These are phyloP conservation scores for Rhopalosiphum nymphaeae DNA, from an alignment of 2,888 invertebrate genomes.

Conservation along the genomic window DNA sequence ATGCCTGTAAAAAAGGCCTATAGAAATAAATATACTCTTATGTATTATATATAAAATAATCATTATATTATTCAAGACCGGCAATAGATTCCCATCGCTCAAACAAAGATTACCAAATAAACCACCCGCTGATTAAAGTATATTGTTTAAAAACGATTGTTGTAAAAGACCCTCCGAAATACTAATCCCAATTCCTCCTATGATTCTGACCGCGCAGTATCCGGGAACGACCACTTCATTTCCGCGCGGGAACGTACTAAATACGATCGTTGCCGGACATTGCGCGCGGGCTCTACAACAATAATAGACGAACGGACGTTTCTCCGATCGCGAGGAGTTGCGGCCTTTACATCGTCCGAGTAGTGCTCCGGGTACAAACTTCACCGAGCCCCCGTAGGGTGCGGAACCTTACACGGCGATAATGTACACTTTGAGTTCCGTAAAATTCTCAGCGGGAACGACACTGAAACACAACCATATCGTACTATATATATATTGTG, in stretches of 20 bases:
- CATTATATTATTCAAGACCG: neutral
- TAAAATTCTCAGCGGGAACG: slow-evolving; percentile 49
- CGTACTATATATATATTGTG: neutral
- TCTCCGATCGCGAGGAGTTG: neutral
- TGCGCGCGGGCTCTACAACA: neutral
- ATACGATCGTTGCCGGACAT: neutral
- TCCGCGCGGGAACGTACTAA: neutral
- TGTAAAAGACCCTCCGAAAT: neutral
- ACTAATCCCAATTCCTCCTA: neutral
- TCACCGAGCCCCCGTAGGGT: neutral
- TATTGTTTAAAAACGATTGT: neutral
- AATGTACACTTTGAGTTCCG: slow-evolving; percentile 32
- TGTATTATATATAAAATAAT: neutral
- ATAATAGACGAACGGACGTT: neutral
- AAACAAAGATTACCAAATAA: neutral
- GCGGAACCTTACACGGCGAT: neutral
- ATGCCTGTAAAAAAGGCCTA: neutral
- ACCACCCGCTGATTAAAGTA: neutral
- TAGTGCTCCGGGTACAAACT: neutral
- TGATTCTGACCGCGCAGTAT: neutral
- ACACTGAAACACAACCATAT: neutral
- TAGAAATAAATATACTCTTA: neutral
- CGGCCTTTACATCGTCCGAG: neutral
- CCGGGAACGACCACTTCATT: neutral
- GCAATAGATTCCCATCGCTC: neutral